Evolutionary conservation across 2,888 invertebrate species (phyloP), one percentile per base, ranked within the genome.

Genomic region (Noctua fimbriata): DNA sequence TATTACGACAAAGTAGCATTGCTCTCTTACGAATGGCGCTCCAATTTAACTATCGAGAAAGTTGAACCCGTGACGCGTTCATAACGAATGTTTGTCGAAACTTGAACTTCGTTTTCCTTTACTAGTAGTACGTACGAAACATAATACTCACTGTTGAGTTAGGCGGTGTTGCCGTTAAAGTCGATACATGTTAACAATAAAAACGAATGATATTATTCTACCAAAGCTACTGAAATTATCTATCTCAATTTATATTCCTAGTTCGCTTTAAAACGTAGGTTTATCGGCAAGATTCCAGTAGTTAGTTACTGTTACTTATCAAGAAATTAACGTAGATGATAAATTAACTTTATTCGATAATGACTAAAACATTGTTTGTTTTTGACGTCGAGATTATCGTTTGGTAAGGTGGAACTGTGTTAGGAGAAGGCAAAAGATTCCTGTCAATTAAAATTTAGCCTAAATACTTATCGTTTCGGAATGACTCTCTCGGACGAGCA

Each of bases 181-280:
- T 90, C 87, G 90, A 89, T 87, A 89, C 90, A 89, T 87, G 55
- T 87, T 89, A 90, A 92, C 90, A 92, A 92, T 91, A 91, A 90
- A 36, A 92, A 93, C 89, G 85, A 92, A 94, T 94, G 94, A 95
- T 95, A 95, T 95, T 94, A 95, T 92, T 94, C 95, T 95, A 95
- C 96, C 96, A 96, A 97, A 97, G 96, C 94, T 95, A 95, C 94
- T 95, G 96, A 96, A 96, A 95, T 95, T 95, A 95, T 94, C 95
- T 96, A 96, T 96, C 96, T 96, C 96, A 96, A 94, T 94, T 93
- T 94, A 93, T 96, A 97, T 96, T 96, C 96, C 96, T 97, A 96
- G 95, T 95, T 95, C 95, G 96, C 96, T 96, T 96, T 96, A 96
- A 95, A 94, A 93, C 90, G 94, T 97, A 97, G 96, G 92, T 95